Base-by-base conservation (phyloP, 1,140 invertebrate genomes). In the Lucilia sericata region DNA sequence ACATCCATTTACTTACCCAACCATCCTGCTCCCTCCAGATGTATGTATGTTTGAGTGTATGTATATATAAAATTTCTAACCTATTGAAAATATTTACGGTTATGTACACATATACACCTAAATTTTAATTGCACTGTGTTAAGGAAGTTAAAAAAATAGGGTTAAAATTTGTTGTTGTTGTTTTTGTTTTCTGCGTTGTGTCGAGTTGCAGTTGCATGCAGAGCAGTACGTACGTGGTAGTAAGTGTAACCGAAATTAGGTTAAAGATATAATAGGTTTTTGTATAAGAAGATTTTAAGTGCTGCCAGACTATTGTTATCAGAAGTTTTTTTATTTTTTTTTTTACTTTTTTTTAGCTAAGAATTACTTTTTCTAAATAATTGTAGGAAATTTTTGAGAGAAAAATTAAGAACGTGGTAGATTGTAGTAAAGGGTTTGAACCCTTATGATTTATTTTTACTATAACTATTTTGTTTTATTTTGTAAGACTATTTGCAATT, bases 51-150 rank as follows among this genome's bases (percentile, higher is more conserved):
- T 12, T n/a, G 14, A 2, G n/a, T 60, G n/a, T n/a, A n/a, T n/a
- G 8, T 60, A n/a, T 60, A 17, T 30, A 30, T 30, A 30, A 30
- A 30, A 30, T 60, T 60, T 17, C n/a, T 21, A 70, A 70, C 65
- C 65, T 70, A 70, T 70, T 70, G 19, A 70, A 21, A 21, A 70
- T 25, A 25, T 70, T 70, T 70, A 70, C 65, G 21, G 65, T 70
- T 70, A 70, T 30, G 49, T 82, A 30, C 34, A 82, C 13, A 36
- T 82, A 70, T 60, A 55, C 42, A 60, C n/a, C 34, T 82, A 60
- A 70, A 82, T 30, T 60, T 60, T 82, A 82, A 82, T 82, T 82
- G 81, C 49, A 55, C 47, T 34, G 81, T 82, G 81, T 55, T 55
- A 78, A 47, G 75, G 75, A 36, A 19, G 34, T 19, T 47, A 47